Conservation (phyloP, 1,140 invertebrate genomes). For the Acyrthosiphon pisum region DNA sequence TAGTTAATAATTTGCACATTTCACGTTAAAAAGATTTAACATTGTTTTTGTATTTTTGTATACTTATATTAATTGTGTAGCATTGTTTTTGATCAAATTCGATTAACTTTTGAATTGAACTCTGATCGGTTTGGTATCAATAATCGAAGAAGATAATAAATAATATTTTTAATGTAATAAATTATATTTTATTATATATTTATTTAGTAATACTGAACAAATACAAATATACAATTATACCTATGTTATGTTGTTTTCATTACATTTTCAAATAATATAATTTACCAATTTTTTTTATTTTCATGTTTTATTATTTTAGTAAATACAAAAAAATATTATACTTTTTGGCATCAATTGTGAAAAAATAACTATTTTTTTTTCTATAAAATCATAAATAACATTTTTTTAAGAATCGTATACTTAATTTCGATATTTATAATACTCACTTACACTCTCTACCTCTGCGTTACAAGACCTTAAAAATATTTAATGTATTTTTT, state of each 20-base stretch:
- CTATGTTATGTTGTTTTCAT: not conserved
- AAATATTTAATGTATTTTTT: slow-evolving; percentile 12
- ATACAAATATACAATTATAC: not conserved
- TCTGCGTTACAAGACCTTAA: not conserved
- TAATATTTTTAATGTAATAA: not conserved
- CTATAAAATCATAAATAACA: not conserved
- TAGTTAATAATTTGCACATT: no score
- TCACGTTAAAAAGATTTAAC: no score
- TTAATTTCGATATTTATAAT: not conserved
- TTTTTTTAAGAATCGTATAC: not conserved
- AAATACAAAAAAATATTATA: not conserved
- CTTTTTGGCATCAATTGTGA: not conserved
- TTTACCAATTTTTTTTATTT: not conserved
- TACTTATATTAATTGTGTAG: not conserved
- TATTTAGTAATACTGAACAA: not conserved
- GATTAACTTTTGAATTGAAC: not conserved
- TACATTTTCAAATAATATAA: not conserved
- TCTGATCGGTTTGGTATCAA: not conserved
- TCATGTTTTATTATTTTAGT: not conserved
- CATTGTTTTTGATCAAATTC: not conserved
- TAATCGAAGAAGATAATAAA: not conserved
- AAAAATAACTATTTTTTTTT: not conserved
- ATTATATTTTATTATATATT: not conserved
- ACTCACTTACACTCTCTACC: not conserved
- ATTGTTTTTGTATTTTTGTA: not conserved